Base-by-base conservation (phyloP, 92 coral and sea anemone genomes). In the Porites evermanni region DNA sequence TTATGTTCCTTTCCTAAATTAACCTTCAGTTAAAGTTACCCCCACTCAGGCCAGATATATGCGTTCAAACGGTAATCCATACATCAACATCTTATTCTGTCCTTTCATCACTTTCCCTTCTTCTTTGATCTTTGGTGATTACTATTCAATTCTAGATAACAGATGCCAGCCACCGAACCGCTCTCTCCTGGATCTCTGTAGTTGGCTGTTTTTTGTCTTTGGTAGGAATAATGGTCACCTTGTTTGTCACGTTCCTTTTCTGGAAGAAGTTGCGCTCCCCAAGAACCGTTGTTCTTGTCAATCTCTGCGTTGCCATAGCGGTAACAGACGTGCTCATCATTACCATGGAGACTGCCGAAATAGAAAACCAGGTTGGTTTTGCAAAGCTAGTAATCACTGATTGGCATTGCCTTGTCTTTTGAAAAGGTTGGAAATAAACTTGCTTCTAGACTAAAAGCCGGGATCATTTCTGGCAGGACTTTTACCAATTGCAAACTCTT, bases 261-360 rank as follows among this genome's bases (percentile, higher is more conserved):
- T 93, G 95, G 95, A 93, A 67, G 72, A 91, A 84, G 67, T 72
- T 93, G 38, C 91, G 88, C 32, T 93, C 95, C 23, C 95, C 90
- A 1, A 89, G 93, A 21, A 75, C 95, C 6, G 77, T 83, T 12
- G 93, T 93, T n/a, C 86, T 93, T 32, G 59, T 88, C 16, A 90
- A 91, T 80, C 84, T 93, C n/a, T 93, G 95, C 60, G 81, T 90
- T 60, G 93, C 95, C 17, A 90, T 93, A 68, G 92, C 89, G 9
- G 72, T 79, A 52, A 89, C 89, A 18, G 86, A 89, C 68, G 61
- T 74, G 32, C 59, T 82, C 0, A 72, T 71, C 18, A 60, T 82
- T 70, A 17, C 53, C 64, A 72, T 56, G 78, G 86, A 82, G 79
- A 26, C 32, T 70, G 69, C 47, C 58, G 68, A 59, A 4, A 9